Evolutionary conservation across 1,140 invertebrate genomes (phyloP).

Genomic region (Bombus turneri): DNA sequence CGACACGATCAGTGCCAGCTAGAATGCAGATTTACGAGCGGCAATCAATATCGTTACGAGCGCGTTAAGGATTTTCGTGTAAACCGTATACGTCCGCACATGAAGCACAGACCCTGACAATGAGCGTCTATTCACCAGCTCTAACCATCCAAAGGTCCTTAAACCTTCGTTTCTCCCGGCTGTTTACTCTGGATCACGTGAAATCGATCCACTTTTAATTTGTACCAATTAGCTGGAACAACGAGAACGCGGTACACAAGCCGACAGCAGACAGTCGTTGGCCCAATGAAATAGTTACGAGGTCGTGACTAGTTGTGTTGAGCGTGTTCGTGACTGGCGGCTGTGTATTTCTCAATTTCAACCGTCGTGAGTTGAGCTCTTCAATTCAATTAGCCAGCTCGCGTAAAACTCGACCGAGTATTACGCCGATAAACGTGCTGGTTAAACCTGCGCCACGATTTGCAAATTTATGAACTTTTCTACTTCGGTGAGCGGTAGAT

Average conservation of each 20-base stretch:
- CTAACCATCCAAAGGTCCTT: slow-evolving; percentile 27
- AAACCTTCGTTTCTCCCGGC: slow-evolving; percentile 35
- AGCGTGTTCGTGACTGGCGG: slow-evolving; percentile 33
- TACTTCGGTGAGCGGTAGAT: not conserved
- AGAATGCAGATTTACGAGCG: slow-evolving; percentile 18
- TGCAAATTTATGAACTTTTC: not conserved
- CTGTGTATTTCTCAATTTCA: slow-evolving; percentile 46
- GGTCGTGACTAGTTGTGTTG: slow-evolving; percentile 43
- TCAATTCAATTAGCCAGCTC: slow-evolving; percentile 44
- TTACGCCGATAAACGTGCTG: not conserved
- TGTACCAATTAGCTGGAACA: slow-evolving; percentile 63
- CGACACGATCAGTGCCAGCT: not conserved
- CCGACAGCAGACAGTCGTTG: slow-evolving; percentile 11
- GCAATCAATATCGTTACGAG: slow-evolving; percentile 1
- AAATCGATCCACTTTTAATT: slow-evolving; percentile 54
- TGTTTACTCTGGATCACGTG: not conserved
- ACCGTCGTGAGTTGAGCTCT: not conserved
- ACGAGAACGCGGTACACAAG: slow-evolving; percentile 44
- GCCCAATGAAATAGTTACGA: slow-evolving; percentile 60
- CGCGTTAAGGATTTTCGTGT: not conserved
- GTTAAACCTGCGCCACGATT: not conserved
- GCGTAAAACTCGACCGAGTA: slow-evolving; percentile 10
- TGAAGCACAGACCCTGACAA: slow-evolving; percentile 1
- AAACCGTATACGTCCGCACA: not conserved
- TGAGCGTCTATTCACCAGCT: not conserved